phyloP scores from a whole-genome alignment of 2,113 vertebrate genomes.

The Hemiprocne comata region DNA sequence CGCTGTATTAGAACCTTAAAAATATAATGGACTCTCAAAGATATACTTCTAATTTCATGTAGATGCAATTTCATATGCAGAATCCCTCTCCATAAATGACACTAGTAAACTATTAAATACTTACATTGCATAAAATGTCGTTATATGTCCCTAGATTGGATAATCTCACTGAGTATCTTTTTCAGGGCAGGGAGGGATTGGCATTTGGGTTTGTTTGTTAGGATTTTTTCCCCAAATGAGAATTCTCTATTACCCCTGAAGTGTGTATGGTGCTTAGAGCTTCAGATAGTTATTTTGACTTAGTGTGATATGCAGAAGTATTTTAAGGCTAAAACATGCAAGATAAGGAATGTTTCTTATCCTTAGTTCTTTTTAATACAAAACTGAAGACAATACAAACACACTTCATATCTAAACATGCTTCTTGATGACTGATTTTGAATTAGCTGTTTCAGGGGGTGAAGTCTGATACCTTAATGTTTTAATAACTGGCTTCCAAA shows the following conservation, averaged over 20 bases:
- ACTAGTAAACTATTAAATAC: not conserved
- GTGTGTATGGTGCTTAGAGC: not conserved
- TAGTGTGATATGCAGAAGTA: not conserved
- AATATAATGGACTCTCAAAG: not conserved
- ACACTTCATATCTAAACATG: not conserved
- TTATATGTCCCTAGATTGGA: not conserved
- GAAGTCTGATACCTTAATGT: not conserved
- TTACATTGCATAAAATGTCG: not conserved
- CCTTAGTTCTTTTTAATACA: not conserved
- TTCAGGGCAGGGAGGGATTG: not conserved
- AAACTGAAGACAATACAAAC: not conserved
- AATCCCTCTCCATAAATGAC: not conserved
- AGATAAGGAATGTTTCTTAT: not conserved
- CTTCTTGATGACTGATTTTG: not conserved
- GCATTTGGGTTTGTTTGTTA: too few relatives aligned
- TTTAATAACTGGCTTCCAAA: not conserved
- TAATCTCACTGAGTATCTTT: not conserved
- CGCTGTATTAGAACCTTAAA: not conserved
- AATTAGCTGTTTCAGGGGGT: not conserved
- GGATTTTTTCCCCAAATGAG: not conserved
- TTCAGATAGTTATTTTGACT: not conserved
- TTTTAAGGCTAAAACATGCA: not conserved
- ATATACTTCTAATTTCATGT: not conserved
- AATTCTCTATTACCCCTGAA: not conserved
- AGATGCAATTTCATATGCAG: not conserved